These are phyloP conservation scores for Nemurella pictetii DNA, from an alignment of 2,888 invertebrate genomes.

Conservation along the genomic window DNA sequence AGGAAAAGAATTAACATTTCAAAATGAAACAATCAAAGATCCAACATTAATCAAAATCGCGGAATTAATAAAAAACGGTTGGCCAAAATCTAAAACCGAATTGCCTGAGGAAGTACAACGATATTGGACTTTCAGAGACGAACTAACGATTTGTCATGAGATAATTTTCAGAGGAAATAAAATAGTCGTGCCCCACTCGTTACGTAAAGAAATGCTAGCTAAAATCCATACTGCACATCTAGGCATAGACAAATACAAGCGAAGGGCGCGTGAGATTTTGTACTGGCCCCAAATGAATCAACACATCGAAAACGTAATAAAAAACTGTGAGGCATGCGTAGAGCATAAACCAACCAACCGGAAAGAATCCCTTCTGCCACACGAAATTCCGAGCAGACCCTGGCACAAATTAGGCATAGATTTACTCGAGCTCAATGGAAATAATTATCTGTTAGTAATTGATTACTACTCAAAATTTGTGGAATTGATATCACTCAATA, in stretches of 20 bases:
- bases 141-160: background rate
- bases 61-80: background rate
- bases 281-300: background rate
- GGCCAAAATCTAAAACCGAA: slow-evolving; percentile 5
- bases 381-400: no score
- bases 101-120: background rate
- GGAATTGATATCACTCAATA: no score
- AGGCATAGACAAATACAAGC: background rate
- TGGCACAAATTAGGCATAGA: no score
- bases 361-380: no score
- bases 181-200: no score
- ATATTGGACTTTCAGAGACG: background rate
- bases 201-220: background rate
- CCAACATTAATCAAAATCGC: background rate
- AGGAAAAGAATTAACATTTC: background rate
- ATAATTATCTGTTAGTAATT: no score
- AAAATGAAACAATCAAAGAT: background rate
- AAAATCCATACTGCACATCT: slow-evolving; percentile 10
- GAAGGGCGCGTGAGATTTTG: no score
- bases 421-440: no score
- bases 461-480: no score
- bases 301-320: no score
- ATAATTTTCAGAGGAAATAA: background rate
- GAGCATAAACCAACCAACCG: no score
- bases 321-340: no score